Conservation (phyloP, 2,797 vertebrate genomes). For the Garrulus glandarius region DNA sequence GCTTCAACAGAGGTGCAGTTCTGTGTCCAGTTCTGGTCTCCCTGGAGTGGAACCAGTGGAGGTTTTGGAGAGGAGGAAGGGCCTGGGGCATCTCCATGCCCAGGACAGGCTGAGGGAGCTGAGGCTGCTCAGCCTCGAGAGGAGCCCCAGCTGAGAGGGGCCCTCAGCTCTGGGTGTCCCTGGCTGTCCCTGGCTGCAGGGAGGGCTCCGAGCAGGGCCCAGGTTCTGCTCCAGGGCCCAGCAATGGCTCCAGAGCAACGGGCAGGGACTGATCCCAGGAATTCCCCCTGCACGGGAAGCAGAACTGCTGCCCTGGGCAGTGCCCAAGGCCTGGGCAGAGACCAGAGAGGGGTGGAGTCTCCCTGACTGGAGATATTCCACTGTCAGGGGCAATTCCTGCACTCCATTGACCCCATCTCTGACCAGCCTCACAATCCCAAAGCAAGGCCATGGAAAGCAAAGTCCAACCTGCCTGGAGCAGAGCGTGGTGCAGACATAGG, state of each 20-base stretch:
- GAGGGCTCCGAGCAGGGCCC: not conserved
- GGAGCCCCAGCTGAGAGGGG: not conserved
- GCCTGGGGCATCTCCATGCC: accelerated
- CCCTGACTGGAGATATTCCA: not conserved
- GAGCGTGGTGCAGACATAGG: not conserved
- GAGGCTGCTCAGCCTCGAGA: not conserved
- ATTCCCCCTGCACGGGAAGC: not conserved
- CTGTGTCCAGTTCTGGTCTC: not conserved
- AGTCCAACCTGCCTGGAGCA: not conserved
- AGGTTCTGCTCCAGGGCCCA: not conserved
- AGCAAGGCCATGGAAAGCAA: not conserved
- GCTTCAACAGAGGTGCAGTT: not conserved
- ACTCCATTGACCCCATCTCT: no score
- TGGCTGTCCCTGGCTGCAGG: not conserved
- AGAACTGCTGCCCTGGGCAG: not conserved
- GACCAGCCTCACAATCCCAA: not conserved
- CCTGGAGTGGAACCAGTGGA: not conserved
- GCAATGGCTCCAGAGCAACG: accelerated
- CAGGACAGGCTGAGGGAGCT: not conserved
- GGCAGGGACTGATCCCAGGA: not conserved
- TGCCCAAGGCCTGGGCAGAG: not conserved
- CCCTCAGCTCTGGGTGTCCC: not conserved
- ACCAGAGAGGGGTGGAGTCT: not conserved
- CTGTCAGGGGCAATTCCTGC: not conserved
- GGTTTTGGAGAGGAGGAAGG: not conserved